Evolutionary conservation across 2,888 invertebrate genomes (phyloP), one percentile per base, ranked within the genome.

Genomic region (Drosophila quinaria): DNA sequence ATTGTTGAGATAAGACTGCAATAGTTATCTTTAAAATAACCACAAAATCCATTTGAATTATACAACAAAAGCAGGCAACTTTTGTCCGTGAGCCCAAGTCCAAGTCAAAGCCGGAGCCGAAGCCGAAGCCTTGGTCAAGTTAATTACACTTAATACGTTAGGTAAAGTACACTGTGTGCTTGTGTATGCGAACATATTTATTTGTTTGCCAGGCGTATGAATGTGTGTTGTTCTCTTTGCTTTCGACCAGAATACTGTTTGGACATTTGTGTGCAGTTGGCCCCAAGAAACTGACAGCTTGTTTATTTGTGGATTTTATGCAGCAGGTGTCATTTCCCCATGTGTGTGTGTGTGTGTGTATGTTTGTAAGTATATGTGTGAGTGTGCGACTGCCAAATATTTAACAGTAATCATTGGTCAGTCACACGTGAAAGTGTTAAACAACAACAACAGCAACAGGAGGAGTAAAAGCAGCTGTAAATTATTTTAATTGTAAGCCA

Each of bases 81-180:
- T 54, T 51, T 42, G 42, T 11, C n/a, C 22, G 3, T 41, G 41
- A 49, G 13, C 22, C 22, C 25, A 15, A 37, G n/a, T 17, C 6
- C 6, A 37, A 50, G 39, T 17, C 10, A 10, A 37, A 49, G 39
- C 15, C 31, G 37, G 13, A 22, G 47, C 29, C 39, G 25, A 55
- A 19, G n/a, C n/a, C n/a, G 4, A 22, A 22, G 56, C 19, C 58
- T 54, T 78, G 74, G 71, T 74, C 83, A 86, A 86, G 86, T 86
- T 86, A 86, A 86, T 89, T 86, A 89, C 87, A 85, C 85, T 84
- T 89, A 86, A 84, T 81, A 81, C 89, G 67, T 71, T 62, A 61
- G 67, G 69, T 64, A 70, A 66, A 81, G 64, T 56, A 58, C 19
- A 33, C 31, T 60, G 46, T 54, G 37, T 60, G 10, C 51, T 22